These are phyloP conservation scores for Platycheirus rosarum DNA, from an alignment of 2,888 invertebrate species.

Conservation along the genomic window DNA sequence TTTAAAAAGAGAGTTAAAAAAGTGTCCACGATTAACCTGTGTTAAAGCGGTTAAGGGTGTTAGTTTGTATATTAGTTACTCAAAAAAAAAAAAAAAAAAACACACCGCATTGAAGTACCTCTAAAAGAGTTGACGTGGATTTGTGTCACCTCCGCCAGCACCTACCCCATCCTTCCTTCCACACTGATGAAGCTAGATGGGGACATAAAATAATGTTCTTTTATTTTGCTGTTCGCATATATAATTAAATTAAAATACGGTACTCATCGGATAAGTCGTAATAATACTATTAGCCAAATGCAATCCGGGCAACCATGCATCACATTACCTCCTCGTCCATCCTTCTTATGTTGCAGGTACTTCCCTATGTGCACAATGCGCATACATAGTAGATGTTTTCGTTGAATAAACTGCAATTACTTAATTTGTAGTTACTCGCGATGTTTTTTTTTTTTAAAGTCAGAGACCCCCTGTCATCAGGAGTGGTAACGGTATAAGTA, in stretches of 20 bases:
- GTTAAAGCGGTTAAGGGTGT: slow-evolving; percentile 68
- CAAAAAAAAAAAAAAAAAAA: background rate
- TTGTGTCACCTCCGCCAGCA: slow-evolving; percentile 22
- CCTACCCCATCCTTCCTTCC: background rate
- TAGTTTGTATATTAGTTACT: slow-evolving; percentile 56
- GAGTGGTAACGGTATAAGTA: slow-evolving; percentile 40
- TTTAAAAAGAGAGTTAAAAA: slow-evolving; percentile 23
- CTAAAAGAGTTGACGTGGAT: slow-evolving; percentile 21
- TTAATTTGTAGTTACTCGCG: slow-evolving; percentile 62
- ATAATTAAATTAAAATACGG: slow-evolving; percentile 72
- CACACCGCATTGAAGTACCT: no score
- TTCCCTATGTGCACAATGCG: background rate
- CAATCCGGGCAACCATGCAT: slow-evolving; percentile 37
- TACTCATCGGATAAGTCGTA: slow-evolving; percentile 71
- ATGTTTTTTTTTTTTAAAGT: slow-evolving; percentile 9
- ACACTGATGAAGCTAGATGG: background rate
- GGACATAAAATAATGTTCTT: slow-evolving; percentile 44
- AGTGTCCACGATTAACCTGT: slow-evolving; percentile 61
- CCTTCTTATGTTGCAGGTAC: background rate
- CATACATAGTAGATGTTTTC: slow-evolving; percentile 1
- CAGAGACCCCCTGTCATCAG: background rate
- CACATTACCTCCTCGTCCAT: slow-evolving; percentile 2
- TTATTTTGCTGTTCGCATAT: slow-evolving; percentile 58
- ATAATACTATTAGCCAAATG: slow-evolving; percentile 69
- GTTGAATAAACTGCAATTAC: slow-evolving; percentile 58